These are phyloP conservation scores for Catalaphyllia jardinei DNA, from an alignment of 64 coral and sea anemone species.

Conservation along the genomic window DNA sequence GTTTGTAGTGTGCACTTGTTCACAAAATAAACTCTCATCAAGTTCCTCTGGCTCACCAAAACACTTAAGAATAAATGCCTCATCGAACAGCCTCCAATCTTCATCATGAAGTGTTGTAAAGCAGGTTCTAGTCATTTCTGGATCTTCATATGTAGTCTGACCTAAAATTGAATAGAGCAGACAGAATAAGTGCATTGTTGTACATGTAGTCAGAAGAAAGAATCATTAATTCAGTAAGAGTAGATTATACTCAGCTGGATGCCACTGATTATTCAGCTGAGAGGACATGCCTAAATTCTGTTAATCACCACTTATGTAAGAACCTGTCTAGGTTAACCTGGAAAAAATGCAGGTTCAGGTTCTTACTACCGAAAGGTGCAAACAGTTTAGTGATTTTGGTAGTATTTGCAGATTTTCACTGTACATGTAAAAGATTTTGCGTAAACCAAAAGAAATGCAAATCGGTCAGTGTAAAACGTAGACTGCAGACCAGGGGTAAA, in stretches of 20 bases:
- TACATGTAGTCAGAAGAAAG: not conserved
- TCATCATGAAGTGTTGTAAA: not conserved
- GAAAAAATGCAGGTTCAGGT: no score
- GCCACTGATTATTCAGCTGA: not conserved
- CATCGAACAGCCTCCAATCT: constrained; percentile 1
- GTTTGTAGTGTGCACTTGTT: not conserved
- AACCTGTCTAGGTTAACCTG: no score
- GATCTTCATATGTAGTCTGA: not conserved
- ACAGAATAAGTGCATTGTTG: not conserved
- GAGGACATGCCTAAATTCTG: not conserved
- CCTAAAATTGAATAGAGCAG: not conserved
- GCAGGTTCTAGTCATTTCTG: not conserved
- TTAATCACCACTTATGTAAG: not conserved
- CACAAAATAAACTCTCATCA: not conserved
- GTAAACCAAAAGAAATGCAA: no score
- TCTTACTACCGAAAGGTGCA: no score
- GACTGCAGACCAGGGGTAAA: no score
- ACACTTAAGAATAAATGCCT: not conserved
- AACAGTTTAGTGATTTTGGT: no score
- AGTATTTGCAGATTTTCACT: no score
- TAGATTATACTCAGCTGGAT: not conserved
- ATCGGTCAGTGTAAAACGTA: no score
- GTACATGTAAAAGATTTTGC: no score
- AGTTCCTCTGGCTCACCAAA: constrained; percentile 5
- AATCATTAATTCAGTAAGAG: not conserved